Percentiles rank a stretch among this genome's conserved stretches.
These are phyloP conservation scores for Phenganax subtilis DNA, from an alignment of 92 coral and sea anemone species.

Conservation along the genomic window DNA sequence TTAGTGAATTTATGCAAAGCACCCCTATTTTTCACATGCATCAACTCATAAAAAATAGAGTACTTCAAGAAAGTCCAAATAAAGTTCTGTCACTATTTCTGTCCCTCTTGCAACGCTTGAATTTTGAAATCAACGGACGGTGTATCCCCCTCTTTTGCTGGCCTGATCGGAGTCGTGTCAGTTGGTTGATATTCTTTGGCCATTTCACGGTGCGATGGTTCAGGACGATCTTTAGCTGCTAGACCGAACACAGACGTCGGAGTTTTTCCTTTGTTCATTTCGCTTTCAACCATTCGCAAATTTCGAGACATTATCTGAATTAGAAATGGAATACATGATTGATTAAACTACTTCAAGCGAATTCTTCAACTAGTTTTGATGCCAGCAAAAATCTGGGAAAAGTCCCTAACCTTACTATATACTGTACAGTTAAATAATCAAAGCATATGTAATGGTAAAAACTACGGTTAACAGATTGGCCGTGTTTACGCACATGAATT, in stretches of 20 bases:
- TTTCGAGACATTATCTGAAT: conserved; percentile 25
- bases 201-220: conserved; percentile 12
- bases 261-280: conserved; percentile 21
- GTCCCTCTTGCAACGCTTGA: conserved; percentile 32
- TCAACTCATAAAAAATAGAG: background rate
- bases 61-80: background rate
- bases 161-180: conserved; percentile 28
- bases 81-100: background rate
- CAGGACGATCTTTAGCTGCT: conserved; percentile 4
- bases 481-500: too few species aligned
- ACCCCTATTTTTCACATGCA: too few species aligned
- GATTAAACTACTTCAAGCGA: too few species aligned
- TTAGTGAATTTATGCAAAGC: too few species aligned
- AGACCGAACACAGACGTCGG: conserved; percentile 31
- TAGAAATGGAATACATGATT: too few species aligned
- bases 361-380: too few species aligned
- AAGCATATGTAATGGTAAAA: too few species aligned
- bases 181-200: conserved; percentile 29
- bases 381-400: too few species aligned
- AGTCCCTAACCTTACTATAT: too few species aligned
- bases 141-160: conserved; percentile 32
- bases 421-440: too few species aligned
- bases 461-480: too few species aligned
- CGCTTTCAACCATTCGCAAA: conserved; percentile 32
- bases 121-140: conserved; percentile 34